Evolutionary conservation across 2,113 vertebrate genomes (phyloP).

Genomic region (Callaeas wilsoni): DNA sequence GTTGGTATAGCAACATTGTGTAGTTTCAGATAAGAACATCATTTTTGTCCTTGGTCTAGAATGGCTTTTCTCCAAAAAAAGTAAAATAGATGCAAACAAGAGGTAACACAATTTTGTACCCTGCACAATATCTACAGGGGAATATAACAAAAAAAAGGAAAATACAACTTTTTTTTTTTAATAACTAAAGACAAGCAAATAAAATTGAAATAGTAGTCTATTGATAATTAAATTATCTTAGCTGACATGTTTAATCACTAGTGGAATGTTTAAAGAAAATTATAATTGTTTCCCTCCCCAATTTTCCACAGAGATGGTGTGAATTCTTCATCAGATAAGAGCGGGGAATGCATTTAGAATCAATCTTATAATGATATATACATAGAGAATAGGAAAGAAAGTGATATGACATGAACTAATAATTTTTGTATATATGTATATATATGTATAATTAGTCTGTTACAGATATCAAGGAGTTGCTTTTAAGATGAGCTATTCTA

Average conservation of each 20-base stretch:
- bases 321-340: neutral
- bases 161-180: neutral
- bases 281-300: neutral
- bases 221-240: conserved; percentile 11
- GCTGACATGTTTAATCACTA: neutral
- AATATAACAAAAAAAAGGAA: neutral
- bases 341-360: neutral
- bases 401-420: neutral
- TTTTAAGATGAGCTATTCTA: conserved; percentile 15
- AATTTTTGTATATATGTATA: neutral
- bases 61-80: neutral
- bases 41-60: neutral
- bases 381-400: neutral
- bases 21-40: neutral
- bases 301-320: neutral
- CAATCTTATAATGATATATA: neutral
- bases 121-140: neutral
- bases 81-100: neutral
- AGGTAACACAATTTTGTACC: neutral
- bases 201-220: neutral
- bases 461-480: neutral
- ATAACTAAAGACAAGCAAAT: neutral
- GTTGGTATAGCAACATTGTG: neutral
- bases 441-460: neutral
- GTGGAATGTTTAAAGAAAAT: conserved; percentile 13